Evolutionary conservation across 2,113 vertebrate species (phyloP).

Genomic region (Pheucticus melanocephalus): DNA sequence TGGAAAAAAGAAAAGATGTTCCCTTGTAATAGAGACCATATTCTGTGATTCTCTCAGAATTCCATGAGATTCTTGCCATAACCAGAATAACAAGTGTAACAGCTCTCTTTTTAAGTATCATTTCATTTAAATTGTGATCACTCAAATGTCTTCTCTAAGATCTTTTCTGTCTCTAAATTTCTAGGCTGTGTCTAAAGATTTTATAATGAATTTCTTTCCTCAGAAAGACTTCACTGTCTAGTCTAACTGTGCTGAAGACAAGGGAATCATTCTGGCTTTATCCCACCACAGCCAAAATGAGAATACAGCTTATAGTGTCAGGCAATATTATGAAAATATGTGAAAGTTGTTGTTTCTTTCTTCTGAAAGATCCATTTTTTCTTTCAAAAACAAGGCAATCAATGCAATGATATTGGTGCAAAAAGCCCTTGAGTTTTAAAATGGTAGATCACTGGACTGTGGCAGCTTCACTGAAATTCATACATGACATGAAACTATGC

Average conservation of each 20-base stretch:
- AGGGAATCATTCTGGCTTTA: neutral
- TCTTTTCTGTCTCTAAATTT: neutral
- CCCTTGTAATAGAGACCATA: neutral
- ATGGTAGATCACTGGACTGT: neutral
- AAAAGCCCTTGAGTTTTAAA: neutral
- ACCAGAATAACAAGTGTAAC: neutral
- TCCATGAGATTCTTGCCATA: neutral
- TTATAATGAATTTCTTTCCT: neutral
- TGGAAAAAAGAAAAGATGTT: neutral
- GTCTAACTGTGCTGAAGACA: neutral
- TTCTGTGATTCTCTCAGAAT: neutral
- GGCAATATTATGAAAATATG: neutral
- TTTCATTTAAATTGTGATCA: neutral
- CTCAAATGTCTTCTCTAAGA: neutral
- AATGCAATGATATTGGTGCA: neutral
- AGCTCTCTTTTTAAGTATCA: neutral
- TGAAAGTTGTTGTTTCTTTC: neutral
- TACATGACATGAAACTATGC: neutral
- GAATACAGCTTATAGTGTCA: neutral
- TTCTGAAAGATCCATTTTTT: neutral
- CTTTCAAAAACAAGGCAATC: neutral
- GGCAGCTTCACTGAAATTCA: neutral
- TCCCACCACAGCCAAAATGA: neutral
- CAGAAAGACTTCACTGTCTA: neutral
- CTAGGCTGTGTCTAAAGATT: neutral